These are phyloP conservation scores for Orchesella cincta DNA, from an alignment of 1,140 invertebrate species.

Conservation along the genomic window DNA sequence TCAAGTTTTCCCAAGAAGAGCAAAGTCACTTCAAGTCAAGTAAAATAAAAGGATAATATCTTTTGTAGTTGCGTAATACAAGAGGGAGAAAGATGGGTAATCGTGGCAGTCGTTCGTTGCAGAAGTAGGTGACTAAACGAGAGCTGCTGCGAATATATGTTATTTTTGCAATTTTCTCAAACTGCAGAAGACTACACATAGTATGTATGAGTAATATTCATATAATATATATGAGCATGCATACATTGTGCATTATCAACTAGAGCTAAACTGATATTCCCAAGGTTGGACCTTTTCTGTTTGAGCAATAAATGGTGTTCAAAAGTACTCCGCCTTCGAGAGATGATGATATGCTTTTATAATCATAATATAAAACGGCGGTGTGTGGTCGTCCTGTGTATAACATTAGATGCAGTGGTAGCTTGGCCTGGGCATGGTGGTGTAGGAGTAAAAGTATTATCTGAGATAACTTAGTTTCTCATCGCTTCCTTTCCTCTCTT, in stretches of 20 bases:
- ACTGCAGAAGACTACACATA: not conserved
- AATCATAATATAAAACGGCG: not conserved
- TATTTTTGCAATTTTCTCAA: not conserved
- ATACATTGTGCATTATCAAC: not conserved
- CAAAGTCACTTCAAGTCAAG: constrained; percentile 1
- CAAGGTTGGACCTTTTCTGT: not conserved
- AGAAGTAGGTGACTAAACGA: not conserved
- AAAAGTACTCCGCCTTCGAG: not conserved
- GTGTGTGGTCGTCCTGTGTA: not conserved
- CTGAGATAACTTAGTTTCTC: not conserved
- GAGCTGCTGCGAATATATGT: not conserved
- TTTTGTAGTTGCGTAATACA: not conserved
- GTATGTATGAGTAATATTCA: not conserved
- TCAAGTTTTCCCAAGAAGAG: not conserved
- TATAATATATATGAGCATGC: not conserved
- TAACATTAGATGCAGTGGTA: not conserved
- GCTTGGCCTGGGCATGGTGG: not conserved
- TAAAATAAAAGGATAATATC: constrained; percentile 8
- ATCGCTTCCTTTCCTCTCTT: not conserved
- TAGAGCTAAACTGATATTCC: not conserved
- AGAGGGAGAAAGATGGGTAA: not conserved
- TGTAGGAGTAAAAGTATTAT: not conserved
- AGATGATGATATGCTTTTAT: not conserved
- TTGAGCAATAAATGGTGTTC: not conserved
- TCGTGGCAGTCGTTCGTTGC: not conserved